phyloP scores from a whole-genome alignment of 2,888 invertebrate genomes.

The Microplitis deprimator region DNA sequence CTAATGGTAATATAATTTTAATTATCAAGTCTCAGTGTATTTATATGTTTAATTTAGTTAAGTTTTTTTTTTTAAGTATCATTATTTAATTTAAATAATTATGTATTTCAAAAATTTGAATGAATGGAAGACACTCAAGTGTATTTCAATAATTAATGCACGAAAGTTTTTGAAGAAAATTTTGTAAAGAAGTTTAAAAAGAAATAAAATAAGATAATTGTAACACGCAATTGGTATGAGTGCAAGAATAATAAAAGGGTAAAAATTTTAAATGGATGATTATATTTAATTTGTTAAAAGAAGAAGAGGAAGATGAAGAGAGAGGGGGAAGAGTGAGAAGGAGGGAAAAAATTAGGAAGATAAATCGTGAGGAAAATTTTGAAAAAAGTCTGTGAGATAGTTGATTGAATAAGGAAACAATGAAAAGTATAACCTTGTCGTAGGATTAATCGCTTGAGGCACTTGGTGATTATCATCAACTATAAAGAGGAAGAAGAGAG shows the following conservation, averaged over 20 bases:
- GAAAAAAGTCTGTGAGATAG: constrained; percentile 9
- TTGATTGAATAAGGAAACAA: constrained; percentile 6
- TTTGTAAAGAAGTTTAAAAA: neutral
- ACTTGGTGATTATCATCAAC: constrained; percentile 34
- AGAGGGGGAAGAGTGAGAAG: neutral
- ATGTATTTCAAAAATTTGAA: neutral
- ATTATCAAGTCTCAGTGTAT: neutral
- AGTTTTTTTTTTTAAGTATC: neutral
- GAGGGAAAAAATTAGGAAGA: constrained; percentile 7
- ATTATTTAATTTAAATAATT: neutral
- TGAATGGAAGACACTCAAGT: neutral
- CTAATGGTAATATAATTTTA: neutral
- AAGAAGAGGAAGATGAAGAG: neutral
- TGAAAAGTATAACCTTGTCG: constrained; percentile 22
- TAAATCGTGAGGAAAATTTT: constrained; percentile 27
- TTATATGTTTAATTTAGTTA: constrained; percentile 15
- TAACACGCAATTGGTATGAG: neutral
- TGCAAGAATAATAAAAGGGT: neutral
- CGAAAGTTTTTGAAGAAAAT: neutral
- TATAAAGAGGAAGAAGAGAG: neutral
- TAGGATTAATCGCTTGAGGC: constrained; percentile 22
- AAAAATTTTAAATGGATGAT: neutral
- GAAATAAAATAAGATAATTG: neutral
- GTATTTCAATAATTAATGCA: neutral
- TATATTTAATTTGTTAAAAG: neutral